phyloP scores from a whole-genome alignment of 1,140 invertebrate species.

The Brachionus rotundiformis region DNA sequence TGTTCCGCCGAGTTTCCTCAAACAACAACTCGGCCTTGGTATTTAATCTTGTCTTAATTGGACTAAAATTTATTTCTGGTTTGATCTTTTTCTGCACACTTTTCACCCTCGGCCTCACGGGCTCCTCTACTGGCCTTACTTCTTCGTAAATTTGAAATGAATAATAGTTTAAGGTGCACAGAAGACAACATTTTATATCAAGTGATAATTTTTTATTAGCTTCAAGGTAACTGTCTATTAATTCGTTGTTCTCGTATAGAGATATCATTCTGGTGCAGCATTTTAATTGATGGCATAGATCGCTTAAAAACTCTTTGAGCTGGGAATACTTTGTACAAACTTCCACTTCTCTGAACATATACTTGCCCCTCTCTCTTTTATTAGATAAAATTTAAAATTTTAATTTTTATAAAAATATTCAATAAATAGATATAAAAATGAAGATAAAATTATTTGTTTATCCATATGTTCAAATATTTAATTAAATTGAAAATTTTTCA shows the following conservation, averaged over 20 bases:
- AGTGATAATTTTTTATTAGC: not conserved
- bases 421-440: not conserved
- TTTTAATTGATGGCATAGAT: not conserved
- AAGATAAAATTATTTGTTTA: too few relatives aligned
- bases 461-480: too few relatives aligned
- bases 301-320: conserved; percentile 12
- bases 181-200: conserved; percentile 13
- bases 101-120: not conserved
- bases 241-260: not conserved
- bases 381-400: too few relatives aligned
- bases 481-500: too few relatives aligned
- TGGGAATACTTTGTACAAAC: not conserved
- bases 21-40: not conserved
- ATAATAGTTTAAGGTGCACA: conserved; percentile 25
- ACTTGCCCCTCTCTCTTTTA: conserved; percentile 22
- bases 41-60: not conserved
- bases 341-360: not conserved
- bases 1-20: not conserved
- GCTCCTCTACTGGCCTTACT: not conserved
- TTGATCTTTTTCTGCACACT: not conserved
- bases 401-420: not conserved
- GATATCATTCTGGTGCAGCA: not conserved
- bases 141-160: not conserved
- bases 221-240: not conserved
- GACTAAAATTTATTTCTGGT: not conserved